phyloP scores from a whole-genome alignment of 1,140 invertebrate genomes.

The Aporrectodea caliginosa region DNA sequence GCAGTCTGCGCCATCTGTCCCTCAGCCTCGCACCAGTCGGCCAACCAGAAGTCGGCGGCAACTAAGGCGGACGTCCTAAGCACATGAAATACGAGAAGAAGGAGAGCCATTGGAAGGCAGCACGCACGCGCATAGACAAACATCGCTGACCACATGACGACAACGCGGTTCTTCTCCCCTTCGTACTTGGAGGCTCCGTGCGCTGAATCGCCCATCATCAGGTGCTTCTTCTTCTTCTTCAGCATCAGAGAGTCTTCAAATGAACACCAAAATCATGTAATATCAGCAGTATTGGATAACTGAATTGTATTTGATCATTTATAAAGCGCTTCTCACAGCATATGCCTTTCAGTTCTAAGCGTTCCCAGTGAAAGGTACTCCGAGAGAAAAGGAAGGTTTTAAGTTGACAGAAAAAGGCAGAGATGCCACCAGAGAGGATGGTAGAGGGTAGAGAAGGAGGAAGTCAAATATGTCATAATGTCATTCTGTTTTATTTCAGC shows the following conservation, averaged over 20 bases:
- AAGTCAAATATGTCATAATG: too few species aligned
- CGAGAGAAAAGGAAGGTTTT: too few species aligned
- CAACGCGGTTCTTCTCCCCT: background rate
- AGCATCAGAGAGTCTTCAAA: slow-evolving; percentile 17
- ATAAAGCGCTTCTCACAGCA: too few species aligned
- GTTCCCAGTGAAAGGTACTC: too few species aligned
- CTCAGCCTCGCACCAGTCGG: slow-evolving; percentile 6
- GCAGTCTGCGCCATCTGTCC: background rate
- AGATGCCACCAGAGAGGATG: too few species aligned
- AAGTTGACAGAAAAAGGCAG: too few species aligned
- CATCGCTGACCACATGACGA: background rate
- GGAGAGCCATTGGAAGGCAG: background rate
- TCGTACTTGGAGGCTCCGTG: slow-evolving; percentile 3
- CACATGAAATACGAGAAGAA: slow-evolving; percentile 2
- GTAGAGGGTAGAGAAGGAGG: too few species aligned
- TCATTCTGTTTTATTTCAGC: too few species aligned
- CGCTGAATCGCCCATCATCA: background rate
- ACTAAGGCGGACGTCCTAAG: background rate
- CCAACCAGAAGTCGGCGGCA: slow-evolving; percentile 7
- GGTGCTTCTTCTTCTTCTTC: slow-evolving; percentile 7
- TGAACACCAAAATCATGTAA: background rate
- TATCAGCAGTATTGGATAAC: too few species aligned
- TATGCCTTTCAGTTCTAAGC: too few species aligned
- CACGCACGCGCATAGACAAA: background rate
- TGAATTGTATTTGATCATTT: too few species aligned